phyloP scores from a whole-genome alignment of 2,888 invertebrate genomes.

The Cactoblastis cactorum region DNA sequence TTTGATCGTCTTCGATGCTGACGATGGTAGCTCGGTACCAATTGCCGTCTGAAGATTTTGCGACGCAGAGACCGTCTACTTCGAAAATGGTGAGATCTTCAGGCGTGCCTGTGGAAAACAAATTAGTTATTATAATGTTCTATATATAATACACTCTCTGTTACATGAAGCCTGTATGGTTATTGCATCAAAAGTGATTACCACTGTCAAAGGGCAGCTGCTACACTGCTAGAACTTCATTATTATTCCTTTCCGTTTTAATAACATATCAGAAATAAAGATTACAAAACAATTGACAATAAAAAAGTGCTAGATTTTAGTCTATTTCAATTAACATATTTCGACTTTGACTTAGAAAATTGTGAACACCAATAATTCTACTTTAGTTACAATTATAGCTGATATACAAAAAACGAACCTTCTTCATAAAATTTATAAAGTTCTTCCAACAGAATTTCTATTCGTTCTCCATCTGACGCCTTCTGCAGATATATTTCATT shows the following conservation, averaged over 20 bases:
- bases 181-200: too few relatives aligned
- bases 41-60: constrained; percentile 80
- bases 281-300: too few relatives aligned
- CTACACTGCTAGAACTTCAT: too few relatives aligned
- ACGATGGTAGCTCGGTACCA: constrained; percentile 85
- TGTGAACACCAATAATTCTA: too few relatives aligned
- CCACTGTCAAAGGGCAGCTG: too few relatives aligned
- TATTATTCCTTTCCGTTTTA: too few relatives aligned
- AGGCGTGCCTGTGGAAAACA: constrained; percentile 47
- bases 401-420: constrained; percentile 32
- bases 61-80: constrained; percentile 80
- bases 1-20: constrained; percentile 57
- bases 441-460: constrained; percentile 78
- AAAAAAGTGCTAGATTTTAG: too few relatives aligned
- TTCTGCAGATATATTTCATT: constrained; percentile 83
- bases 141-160: too few relatives aligned
- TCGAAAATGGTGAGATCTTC: constrained; percentile 62
- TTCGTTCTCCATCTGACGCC: constrained; percentile 59
- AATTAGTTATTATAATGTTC: background rate
- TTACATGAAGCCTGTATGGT: too few relatives aligned
- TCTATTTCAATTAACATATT: too few relatives aligned
- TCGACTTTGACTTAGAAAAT: too few relatives aligned
- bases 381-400: background rate
- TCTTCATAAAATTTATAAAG: constrained; percentile 78
- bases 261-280: too few relatives aligned